These are phyloP conservation scores for Chlorops oryzae DNA, from an alignment of 1,140 invertebrate genomes.

Conservation along the genomic window DNA sequence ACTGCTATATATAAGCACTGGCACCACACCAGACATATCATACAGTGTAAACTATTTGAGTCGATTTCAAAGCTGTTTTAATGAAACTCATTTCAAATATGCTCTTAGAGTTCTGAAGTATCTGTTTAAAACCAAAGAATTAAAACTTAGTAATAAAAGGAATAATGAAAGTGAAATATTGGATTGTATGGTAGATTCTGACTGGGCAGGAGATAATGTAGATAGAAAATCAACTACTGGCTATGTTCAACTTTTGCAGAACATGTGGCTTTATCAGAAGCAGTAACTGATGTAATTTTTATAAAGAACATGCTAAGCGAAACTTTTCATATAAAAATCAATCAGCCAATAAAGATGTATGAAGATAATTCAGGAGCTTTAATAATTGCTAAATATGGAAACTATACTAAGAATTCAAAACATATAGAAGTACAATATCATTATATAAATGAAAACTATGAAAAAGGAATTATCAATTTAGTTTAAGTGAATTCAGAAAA, in stretches of 20 bases:
- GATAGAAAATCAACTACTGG: constrained; percentile 43
- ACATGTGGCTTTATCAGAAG: not conserved
- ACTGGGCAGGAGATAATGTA: constrained; percentile 41
- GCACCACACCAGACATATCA: constrained; percentile 42
- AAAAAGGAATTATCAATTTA: no score
- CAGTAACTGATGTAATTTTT: not conserved
- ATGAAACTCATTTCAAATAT: constrained; percentile 44
- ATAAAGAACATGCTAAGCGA: not conserved
- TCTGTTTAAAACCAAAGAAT: constrained; percentile 39
- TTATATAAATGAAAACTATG: no score
- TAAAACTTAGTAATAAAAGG: constrained; percentile 38
- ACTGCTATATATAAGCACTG: constrained; percentile 46
- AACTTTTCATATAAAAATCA: no score
- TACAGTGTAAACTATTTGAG: constrained; percentile 22
- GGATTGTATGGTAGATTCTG: constrained; percentile 42
- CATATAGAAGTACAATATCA: no score
- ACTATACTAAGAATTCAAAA: no score
- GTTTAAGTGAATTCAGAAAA: no score
- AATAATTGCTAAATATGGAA: no score
- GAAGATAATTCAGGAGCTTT: no score
- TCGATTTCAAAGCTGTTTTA: constrained; percentile 41
- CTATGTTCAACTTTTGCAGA: constrained; percentile 20
- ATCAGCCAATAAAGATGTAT: no score
- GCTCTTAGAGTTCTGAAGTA: no score
- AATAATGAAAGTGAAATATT: constrained; percentile 29